Percentiles rank a stretch among this genome's conserved stretches.
Conservation (phyloP, 2,888 invertebrate species). For the Lissonota sp. region DNA sequence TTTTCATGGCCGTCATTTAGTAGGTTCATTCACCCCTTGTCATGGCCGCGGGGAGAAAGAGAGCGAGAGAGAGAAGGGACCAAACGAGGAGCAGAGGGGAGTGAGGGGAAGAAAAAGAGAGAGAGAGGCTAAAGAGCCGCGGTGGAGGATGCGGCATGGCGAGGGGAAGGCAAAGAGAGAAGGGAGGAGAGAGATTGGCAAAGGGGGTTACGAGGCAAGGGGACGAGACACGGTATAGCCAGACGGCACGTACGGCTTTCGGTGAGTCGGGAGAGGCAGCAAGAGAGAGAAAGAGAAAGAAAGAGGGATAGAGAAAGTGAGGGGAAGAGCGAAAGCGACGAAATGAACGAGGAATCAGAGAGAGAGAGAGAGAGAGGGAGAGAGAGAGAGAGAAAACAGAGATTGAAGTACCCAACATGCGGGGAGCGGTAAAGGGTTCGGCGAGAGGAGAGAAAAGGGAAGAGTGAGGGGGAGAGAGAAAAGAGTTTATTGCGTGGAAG, state of each 20-base stretch:
- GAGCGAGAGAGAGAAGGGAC: constrained; percentile 62
- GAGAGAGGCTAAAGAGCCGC: constrained; percentile 62
- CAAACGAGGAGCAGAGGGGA: constrained; percentile 57
- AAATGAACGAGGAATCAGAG: constrained; percentile 53
- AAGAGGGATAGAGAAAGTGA: constrained; percentile 60
- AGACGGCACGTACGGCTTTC: constrained; percentile 78
- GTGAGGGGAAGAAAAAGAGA: not conserved
- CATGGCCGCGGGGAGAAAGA: constrained; percentile 73
- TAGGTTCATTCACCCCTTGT: constrained; percentile 84
- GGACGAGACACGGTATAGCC: constrained; percentile 71
- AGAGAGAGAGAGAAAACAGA: constrained; percentile 35
- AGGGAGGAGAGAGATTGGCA: constrained; percentile 52
- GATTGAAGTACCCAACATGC: constrained; percentile 55
- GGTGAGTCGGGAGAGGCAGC: constrained; percentile 64
- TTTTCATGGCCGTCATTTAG: constrained; percentile 84
- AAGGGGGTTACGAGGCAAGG: constrained; percentile 61
- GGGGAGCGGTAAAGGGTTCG: constrained; percentile 43
- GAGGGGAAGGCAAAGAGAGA: not conserved
- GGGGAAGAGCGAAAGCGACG: constrained; percentile 55
- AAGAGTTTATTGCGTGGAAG: constrained; percentile 72
- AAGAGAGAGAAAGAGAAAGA: constrained; percentile 65
- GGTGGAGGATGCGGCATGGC: constrained; percentile 53
- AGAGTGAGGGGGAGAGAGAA: constrained; percentile 75
- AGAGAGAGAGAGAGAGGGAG: constrained; percentile 56
- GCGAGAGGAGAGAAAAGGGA: constrained; percentile 64